Evolutionary conservation across 2,888 invertebrate genomes (phyloP), one percentile per base, ranked within the genome.

Genomic region (Blastobasis lacticolella): DNA sequence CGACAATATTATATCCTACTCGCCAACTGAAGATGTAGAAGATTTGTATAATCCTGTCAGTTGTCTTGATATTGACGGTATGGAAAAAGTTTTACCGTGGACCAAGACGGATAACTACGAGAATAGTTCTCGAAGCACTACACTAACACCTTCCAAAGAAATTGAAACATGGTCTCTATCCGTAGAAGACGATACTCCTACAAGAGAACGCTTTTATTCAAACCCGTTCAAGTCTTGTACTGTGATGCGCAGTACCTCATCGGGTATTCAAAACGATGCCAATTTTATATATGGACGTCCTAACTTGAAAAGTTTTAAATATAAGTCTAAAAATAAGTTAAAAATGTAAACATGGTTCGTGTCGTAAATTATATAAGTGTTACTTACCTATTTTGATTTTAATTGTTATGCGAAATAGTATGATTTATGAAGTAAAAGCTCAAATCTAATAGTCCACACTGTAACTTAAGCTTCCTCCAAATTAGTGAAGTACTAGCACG

Each of bases 161-260:
- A 67, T 76, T 49, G 81, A 83, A 66, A 78, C 75, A 5, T 81
- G 79, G 78, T 69, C 63, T 42, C 61, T 80, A 49, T 61, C 69
- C 5, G 57, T 55, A 54, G 67, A 73, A 41, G 65, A 71, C 38
- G 49, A 57, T 23, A 37, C 7, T 5, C n/a, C 6, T 10, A 10
- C 38, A 9, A 45, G 9, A 55, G 43, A n/a, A 8, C n/a, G 49
- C 37, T 50, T 45, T 51, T 6, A 52, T 45, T 43, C 47, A 37
- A 57, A 54, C 52, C 58, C 63, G 40, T 10, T 40, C n/a, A 57
- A 64, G 50, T 62, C 67, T 23, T 64, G 54, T 42, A 71, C 68
- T 5, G 58, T 60, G 8, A 59, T 65, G 50, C 61, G 60, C 5
- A 64, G 54, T 53, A 67, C 23, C 23, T 23, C 23, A 23, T 23